phyloP scores from a whole-genome alignment of 1,140 invertebrate genomes.

The Papilio helenus region DNA sequence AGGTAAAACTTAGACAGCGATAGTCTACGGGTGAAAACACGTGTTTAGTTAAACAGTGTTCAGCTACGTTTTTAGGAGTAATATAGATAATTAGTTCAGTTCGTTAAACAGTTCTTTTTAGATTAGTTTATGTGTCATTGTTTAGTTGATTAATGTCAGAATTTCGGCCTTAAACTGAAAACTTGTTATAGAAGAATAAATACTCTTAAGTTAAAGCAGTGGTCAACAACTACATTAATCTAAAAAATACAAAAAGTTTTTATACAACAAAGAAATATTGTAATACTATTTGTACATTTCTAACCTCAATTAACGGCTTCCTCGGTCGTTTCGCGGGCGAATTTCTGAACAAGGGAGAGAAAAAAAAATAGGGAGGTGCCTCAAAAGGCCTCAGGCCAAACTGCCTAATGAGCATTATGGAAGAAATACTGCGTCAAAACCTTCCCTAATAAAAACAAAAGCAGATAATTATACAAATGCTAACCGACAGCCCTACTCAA shows the following conservation, averaged over 20 bases:
- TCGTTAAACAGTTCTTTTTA: too few species aligned
- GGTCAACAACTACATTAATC: too few species aligned
- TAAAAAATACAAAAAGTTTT: background rate
- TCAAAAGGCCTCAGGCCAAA: constrained; percentile 20
- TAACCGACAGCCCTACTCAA: constrained; percentile 34
- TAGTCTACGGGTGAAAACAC: too few species aligned
- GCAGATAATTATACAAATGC: constrained; percentile 40
- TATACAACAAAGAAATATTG: constrained; percentile 13
- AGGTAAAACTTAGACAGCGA: too few species aligned
- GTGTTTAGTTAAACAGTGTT: too few species aligned
- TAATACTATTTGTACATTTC: constrained; percentile 19
- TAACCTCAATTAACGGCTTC: constrained; percentile 31
- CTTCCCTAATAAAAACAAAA: constrained; percentile 40
- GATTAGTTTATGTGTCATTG: too few species aligned
- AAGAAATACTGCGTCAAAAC: constrained; percentile 35
- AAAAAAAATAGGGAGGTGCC: constrained; percentile 11
- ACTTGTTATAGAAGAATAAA: too few species aligned
- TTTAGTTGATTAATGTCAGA: too few species aligned
- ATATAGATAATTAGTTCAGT: too few species aligned
- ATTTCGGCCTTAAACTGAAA: too few species aligned
- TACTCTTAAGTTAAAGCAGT: too few species aligned
- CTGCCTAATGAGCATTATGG: constrained; percentile 40
- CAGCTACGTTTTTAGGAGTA: too few species aligned
- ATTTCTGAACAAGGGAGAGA: constrained; percentile 30
- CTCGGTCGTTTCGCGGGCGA: constrained; percentile 31